Evolutionary conservation across 2,113 vertebrate genomes (phyloP).

Genomic region (Rhabdomys dilectus): DNA sequence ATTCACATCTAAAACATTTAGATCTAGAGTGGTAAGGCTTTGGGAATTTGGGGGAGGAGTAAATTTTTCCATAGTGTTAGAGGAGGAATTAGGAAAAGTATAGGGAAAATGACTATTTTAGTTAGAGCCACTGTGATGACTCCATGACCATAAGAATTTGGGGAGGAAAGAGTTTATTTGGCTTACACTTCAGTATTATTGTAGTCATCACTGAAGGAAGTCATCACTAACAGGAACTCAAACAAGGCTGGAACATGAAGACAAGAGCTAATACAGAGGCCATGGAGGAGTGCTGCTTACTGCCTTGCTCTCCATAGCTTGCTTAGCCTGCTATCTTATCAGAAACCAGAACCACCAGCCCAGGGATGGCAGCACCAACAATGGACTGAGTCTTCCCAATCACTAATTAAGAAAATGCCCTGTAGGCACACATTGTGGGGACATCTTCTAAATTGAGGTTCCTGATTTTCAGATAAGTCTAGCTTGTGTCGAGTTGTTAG

Average conservation of each 20-base stretch:
- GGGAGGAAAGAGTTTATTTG: not conserved
- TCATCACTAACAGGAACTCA: not conserved
- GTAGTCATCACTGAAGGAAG: not conserved
- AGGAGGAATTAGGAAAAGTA: not conserved
- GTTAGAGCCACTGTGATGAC: not conserved
- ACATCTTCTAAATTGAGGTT: not conserved
- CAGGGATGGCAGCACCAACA: not conserved
- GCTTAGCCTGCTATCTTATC: not conserved
- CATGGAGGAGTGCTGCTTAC: not conserved
- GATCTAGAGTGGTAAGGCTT: not conserved
- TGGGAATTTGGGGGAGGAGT: not conserved
- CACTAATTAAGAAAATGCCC: not conserved
- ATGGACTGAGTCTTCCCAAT: not conserved
- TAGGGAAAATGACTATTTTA: not conserved
- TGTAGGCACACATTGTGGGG: not conserved
- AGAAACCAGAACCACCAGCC: not conserved
- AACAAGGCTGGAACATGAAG: not conserved
- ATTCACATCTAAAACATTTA: not conserved
- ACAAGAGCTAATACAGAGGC: not conserved
- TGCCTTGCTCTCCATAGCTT: not conserved
- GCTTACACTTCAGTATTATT: not conserved
- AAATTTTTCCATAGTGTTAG: not conserved
- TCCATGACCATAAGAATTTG: not conserved
- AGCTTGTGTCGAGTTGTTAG: not conserved
- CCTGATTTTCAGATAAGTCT: not conserved